Evolutionary conservation across 2,113 vertebrate species (phyloP), one percentile per base, ranked within the genome.

Genomic region (Muscicapa adusta): DNA sequence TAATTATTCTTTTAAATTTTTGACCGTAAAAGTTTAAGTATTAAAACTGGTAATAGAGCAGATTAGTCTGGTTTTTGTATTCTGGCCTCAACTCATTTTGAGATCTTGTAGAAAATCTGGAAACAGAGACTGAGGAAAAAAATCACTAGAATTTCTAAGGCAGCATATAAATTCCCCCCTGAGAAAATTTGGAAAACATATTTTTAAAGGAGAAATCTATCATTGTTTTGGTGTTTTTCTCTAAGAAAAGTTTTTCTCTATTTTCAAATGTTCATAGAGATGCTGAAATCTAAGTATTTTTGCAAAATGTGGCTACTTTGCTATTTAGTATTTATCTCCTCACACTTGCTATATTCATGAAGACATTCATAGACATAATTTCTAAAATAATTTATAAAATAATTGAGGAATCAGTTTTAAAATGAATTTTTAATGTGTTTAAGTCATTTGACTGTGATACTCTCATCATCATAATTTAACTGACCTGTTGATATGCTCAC

Each of bases 131-230:
- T 60, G 23, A 65, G 14, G 33, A 85, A 38, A 78, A 70, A 4
- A 5, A 50, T 12, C 6, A 58, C 7, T 58, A 45, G 68, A 66
- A 66, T 47, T 0, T 20, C 19, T 34, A 62, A 74, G 28, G 19
- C 2, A 68, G 4, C 8, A 22, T 36, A 28, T 40, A 19, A 80
- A 67, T 53, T 3, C 1, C 0, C 0, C 6, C 2, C 3, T 0
- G 14, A 73, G 53, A 12, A 29, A 28, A 78, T 76, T 36, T 51
- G 25, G n/a, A 74, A 81, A 62, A 6, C 2, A 18, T 26, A 54
- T 34, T 61, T 80, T 9, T n/a, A 54, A 70, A 54, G 6, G 6
- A 18, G 84, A 86, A 93, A 57, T 2, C 8, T 66, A 12, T 57
- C 7, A 67, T 29, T 74, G 1, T 6, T 58, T 23, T 38, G 3